These are phyloP conservation scores for Eriosoma lanigerum DNA, from an alignment of 1,140 invertebrate species.

Conservation along the genomic window DNA sequence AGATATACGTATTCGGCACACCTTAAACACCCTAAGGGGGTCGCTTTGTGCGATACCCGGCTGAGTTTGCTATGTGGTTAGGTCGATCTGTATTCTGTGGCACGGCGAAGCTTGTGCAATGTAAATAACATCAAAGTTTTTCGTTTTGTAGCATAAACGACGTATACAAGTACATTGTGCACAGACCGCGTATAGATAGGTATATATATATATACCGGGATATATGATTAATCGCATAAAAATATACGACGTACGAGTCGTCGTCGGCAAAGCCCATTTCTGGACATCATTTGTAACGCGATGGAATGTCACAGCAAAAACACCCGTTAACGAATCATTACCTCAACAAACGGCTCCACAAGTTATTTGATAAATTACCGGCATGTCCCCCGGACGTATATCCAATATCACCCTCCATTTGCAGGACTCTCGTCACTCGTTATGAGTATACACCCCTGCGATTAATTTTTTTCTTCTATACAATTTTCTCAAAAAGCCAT, in stretches of 20 bases:
- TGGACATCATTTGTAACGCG: constrained; percentile 50
- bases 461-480: constrained; percentile 21
- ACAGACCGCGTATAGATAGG: background rate
- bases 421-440: constrained; percentile 28
- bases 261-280: background rate
- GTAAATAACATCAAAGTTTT: constrained; percentile 17
- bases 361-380: constrained; percentile 51
- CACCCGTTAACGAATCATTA: constrained; percentile 51
- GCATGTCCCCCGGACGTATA: constrained; percentile 28
- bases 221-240: constrained; percentile 17
- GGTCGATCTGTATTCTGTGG: background rate
- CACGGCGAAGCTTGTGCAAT: background rate
- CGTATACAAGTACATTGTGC: background rate
- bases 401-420: constrained; percentile 50
- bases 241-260: constrained; percentile 19
- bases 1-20: background rate
- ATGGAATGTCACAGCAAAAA: constrained; percentile 41
- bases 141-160: background rate
- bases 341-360: constrained; percentile 33
- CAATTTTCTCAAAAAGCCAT: constrained; percentile 38
- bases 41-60: background rate
- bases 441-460: constrained; percentile 18
- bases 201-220: background rate
- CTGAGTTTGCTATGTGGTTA: background rate
- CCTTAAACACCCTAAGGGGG: background rate